phyloP scores from a whole-genome alignment of 2,113 vertebrate genomes.

The Tenebrosternarchus preto region DNA sequence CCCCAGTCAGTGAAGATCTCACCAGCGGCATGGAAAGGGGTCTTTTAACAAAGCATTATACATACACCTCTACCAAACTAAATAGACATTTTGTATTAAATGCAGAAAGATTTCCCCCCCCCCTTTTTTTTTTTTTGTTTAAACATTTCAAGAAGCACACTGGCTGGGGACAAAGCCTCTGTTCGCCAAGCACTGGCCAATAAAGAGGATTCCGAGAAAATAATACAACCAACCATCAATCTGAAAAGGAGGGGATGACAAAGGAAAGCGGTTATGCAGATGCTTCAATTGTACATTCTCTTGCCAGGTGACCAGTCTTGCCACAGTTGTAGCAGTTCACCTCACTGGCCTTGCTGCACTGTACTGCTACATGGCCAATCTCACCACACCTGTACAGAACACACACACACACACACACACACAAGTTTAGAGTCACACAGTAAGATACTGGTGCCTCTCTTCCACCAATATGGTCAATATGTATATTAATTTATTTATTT shows the following conservation, averaged over 20 bases:
- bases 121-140: slow-evolving; percentile 80
- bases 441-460: too few species aligned
- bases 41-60: slow-evolving; percentile 98
- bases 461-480: too few species aligned
- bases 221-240: slow-evolving; percentile 99
- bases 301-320: slow-evolving; percentile 97
- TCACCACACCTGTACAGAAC: slow-evolving; percentile 87
- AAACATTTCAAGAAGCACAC: slow-evolving; percentile 93
- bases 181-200: slow-evolving; percentile 94
- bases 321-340: slow-evolving; percentile 99
- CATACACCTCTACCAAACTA: slow-evolving; percentile 99
- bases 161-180: slow-evolving; percentile 83
- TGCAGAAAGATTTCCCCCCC: slow-evolving; percentile 98
- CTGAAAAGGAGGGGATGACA: slow-evolving; percentile 97
- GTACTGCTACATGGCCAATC: slow-evolving; percentile 97
- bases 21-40: slow-evolving; percentile 96
- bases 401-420: neutral
- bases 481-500: too few species aligned
- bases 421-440: neutral
- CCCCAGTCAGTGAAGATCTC: slow-evolving; percentile 82
- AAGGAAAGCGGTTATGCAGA: slow-evolving; percentile 88
- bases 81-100: slow-evolving; percentile 99
- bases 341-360: slow-evolving; percentile 97
- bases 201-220: slow-evolving; percentile 99
- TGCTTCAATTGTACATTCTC: slow-evolving; percentile 98